Percentiles rank a stretch among this genome's conserved stretches.
Evolutionary conservation across 2,888 invertebrate genomes (phyloP).

Genomic region (Agonum fuliginosum): DNA sequence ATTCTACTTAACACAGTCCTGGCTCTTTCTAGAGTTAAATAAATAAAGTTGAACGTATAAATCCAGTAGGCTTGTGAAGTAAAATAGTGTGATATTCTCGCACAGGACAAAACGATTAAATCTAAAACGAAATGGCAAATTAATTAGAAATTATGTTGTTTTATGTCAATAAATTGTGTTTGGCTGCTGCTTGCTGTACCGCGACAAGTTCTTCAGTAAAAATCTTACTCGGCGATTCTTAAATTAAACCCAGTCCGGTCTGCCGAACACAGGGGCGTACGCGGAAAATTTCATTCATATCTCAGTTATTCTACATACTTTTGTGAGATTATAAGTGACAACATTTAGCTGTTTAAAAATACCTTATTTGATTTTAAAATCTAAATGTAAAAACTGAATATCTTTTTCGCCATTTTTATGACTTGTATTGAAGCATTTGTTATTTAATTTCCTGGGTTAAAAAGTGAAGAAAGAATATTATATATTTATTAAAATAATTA

Average conservation of each 20-base stretch:
- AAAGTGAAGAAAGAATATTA: too few species aligned
- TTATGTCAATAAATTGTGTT: constrained; percentile 40
- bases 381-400: too few species aligned
- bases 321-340: too few species aligned
- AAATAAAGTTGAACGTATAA: constrained; percentile 41
- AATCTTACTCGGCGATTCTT: constrained; percentile 8
- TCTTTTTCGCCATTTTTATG: too few species aligned
- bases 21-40: too few species aligned
- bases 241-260: constrained; percentile 27
- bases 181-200: constrained; percentile 8
- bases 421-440: too few species aligned
- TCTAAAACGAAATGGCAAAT: constrained; percentile 54
- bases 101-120: constrained; percentile 52
- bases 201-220: constrained; percentile 41
- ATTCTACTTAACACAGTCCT: too few species aligned
- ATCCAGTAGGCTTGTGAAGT: constrained; percentile 37
- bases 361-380: too few species aligned
- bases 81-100: constrained; percentile 40
- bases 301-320: neutral
- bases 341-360: too few species aligned
- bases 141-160: constrained; percentile 55
- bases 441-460: too few species aligned
- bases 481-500: too few species aligned
- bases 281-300: neutral
- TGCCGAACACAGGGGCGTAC: neutral